Evolutionary conservation across 2,113 vertebrate genomes (phyloP).

Genomic region (Sorex fumeus): DNA sequence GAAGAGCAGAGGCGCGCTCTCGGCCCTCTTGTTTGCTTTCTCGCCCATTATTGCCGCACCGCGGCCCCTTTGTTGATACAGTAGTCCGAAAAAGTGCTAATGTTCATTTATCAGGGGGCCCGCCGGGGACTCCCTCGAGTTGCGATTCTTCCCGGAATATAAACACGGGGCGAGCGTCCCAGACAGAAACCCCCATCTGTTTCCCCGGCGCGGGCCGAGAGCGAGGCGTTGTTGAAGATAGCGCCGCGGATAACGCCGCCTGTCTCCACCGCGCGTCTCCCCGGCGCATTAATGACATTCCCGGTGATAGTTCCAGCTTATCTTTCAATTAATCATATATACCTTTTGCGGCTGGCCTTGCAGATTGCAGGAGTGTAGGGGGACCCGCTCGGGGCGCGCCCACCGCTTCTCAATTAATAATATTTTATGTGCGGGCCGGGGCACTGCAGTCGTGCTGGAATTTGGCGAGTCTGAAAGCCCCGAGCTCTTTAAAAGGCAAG

Average conservation of each 20-base stretch:
- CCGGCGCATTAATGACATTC: conserved; percentile 96
- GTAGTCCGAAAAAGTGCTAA: conserved; percentile 95
- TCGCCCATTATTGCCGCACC: conserved; percentile 95
- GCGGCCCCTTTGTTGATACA: conserved; percentile 95
- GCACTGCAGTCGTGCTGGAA: conserved; percentile 43
- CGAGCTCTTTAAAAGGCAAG: conserved; percentile 62
- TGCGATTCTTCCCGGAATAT: conserved; percentile 97
- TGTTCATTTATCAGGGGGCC: conserved; percentile 97
- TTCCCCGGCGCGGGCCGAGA: conserved; percentile 94
- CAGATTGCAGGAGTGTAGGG: conserved; percentile 79
- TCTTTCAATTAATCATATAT: conserved; percentile 92
- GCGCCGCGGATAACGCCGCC: conserved; percentile 98
- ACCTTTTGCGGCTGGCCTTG: conserved; percentile 84
- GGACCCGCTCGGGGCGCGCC: not conserved
- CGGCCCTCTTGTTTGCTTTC: conserved; percentile 95
- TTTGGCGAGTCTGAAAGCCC: conserved; percentile 24
- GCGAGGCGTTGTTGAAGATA: conserved; percentile 95
- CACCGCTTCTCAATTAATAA: conserved; percentile 69
- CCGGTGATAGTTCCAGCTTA: conserved; percentile 92
- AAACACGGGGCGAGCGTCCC: conserved; percentile 93
- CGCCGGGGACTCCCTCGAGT: conserved; percentile 91
- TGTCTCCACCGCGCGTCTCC: conserved; percentile 96
- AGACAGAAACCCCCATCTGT: conserved; percentile 96
- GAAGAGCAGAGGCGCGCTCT: conserved; percentile 92
- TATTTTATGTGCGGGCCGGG: conserved; percentile 43